Conservation (phyloP, 2,113 vertebrate species). For the Lynx canadensis region DNA sequence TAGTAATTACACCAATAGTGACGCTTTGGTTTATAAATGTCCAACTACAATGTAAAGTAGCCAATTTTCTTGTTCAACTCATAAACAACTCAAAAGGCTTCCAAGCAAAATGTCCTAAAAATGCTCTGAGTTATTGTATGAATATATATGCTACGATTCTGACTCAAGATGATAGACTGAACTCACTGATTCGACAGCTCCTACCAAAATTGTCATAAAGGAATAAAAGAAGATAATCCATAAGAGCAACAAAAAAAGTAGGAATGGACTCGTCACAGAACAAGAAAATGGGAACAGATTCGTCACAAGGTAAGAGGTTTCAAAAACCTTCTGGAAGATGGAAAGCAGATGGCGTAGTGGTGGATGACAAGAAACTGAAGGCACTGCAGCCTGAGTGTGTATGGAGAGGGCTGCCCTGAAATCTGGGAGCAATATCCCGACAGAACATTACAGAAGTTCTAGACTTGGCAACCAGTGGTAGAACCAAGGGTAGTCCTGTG, state of each 20-base stretch:
- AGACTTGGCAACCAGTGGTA: neutral
- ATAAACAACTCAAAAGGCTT: neutral
- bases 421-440: neutral
- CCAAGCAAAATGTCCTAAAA: neutral
- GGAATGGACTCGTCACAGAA: neutral
- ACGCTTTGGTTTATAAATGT: neutral
- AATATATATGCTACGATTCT: neutral
- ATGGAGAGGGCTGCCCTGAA: neutral
- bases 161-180: neutral
- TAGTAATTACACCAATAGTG: neutral
- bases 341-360: neutral
- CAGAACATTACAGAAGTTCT: neutral
- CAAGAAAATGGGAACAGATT: neutral
- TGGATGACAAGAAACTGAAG: neutral
- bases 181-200: neutral
- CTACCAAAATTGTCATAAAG: neutral
- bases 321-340: neutral
- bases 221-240: neutral
- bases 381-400: neutral
- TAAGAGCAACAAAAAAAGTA: neutral
- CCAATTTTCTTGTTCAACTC: neutral
- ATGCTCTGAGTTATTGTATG: neutral
- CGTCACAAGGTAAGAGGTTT: neutral
- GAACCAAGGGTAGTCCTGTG: neutral
- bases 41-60: neutral